Evolutionary conservation across 1,140 invertebrate species (phyloP).

Genomic region (Drosophila cardini): DNA sequence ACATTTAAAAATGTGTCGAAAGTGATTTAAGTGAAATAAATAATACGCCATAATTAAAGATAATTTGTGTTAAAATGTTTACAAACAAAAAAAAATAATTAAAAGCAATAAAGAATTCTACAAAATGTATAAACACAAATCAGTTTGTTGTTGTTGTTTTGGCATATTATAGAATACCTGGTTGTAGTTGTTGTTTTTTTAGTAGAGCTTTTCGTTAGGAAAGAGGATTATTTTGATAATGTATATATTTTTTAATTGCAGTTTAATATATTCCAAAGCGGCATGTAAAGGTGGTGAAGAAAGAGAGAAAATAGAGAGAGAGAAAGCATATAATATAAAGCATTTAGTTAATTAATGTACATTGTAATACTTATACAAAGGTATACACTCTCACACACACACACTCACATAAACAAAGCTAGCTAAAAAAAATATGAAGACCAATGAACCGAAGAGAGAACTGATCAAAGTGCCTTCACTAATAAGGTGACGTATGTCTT

Average conservation of each 20-base stretch:
- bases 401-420: background rate
- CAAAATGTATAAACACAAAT: slow-evolving; percentile 21
- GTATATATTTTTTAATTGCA: slow-evolving; percentile 53
- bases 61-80: slow-evolving; percentile 11
- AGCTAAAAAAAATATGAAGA: slow-evolving; percentile 15
- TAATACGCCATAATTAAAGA: background rate
- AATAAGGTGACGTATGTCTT: too few relatives aligned
- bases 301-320: slow-evolving; percentile 51
- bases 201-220: slow-evolving; percentile 70
- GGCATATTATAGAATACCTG: slow-evolving; percentile 62
- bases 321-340: slow-evolving; percentile 38
- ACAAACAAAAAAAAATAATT: slow-evolving; percentile 24
- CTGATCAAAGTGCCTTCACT: too few relatives aligned
- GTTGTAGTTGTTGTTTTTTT: slow-evolving; percentile 81
- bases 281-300: slow-evolving; percentile 57
- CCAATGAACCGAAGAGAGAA: slow-evolving; percentile 24
- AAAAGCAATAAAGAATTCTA: slow-evolving; percentile 25
- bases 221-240: slow-evolving; percentile 40
- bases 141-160: slow-evolving; percentile 27
- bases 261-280: slow-evolving; percentile 62
- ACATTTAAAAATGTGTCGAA: slow-evolving; percentile 6
- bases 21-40: slow-evolving; percentile 6
- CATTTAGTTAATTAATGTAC: slow-evolving; percentile 26
- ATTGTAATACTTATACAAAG: slow-evolving; percentile 23
- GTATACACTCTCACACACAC: slow-evolving; percentile 20